Evolutionary conservation across 1,140 invertebrate species (phyloP).

Genomic region (Bombyx mori): ASM3026992v2 NC_085117.1:5611001-5611500

Average conservation of each 20-base stretch:
- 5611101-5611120: conserved; percentile 92
- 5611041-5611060: conserved; percentile 75
- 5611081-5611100: conserved; percentile 87
- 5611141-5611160: conserved; percentile 80
- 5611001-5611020: neutral
- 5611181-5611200: neutral
- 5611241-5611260: conserved; percentile 63
- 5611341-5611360: conserved; percentile 85
- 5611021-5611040: neutral
- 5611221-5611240: too few species aligned
- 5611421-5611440: conserved; percentile 86
- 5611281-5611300: conserved; percentile 87
- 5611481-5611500: conserved; percentile 87
- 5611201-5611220: neutral
- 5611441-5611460: conserved; percentile 78
- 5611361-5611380: conserved; percentile 90
- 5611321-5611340: conserved; percentile 87
- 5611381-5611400: conserved; percentile 80
- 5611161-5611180: conserved; percentile 71
- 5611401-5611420: conserved; percentile 86
- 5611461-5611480: conserved; percentile 72
- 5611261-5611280: conserved; percentile 77
- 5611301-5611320: conserved; percentile 85
- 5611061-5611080: conserved; percentile 84
- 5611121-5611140: conserved; percentile 78